A percentile compares a stretch with the other conserved stretches of the same genome.
Evolutionary conservation across 2,797 vertebrate species (phyloP).

Genomic region (Coccyzus lansbergi): DNA sequence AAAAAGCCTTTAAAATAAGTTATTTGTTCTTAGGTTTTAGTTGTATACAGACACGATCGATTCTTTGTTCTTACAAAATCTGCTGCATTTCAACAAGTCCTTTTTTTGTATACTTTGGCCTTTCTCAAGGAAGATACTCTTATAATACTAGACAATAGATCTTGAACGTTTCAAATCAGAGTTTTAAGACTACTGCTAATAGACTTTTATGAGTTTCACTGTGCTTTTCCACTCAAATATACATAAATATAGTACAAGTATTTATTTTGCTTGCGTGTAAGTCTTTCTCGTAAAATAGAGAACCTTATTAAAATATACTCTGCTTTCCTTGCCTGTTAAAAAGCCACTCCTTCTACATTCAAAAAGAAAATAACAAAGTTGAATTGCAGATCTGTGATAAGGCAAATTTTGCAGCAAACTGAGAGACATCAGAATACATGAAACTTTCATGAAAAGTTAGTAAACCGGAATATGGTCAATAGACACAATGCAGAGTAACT

Average conservation of each 20-base stretch:
- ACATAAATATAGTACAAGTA: background rate
- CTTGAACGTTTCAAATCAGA: background rate
- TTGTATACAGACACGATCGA: accelerated
- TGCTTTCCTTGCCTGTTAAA: background rate
- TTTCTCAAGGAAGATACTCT: background rate
- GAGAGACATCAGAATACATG: background rate
- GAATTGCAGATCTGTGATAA: background rate
- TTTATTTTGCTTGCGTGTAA: background rate
- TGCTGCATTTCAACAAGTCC: background rate
- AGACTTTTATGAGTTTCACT: background rate
- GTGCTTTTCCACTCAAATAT: background rate
- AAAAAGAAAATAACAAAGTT: background rate
- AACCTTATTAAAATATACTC: background rate
- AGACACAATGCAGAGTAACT: background rate
- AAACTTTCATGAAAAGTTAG: background rate
- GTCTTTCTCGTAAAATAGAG: background rate
- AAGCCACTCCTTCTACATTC: background rate
- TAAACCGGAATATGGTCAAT: background rate
- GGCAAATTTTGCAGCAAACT: background rate
- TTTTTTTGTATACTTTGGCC: background rate
- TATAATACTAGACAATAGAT: background rate
- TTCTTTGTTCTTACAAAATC: background rate
- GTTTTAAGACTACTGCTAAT: background rate
- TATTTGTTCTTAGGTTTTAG: background rate
- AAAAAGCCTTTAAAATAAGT: background rate